Percentiles rank a stretch among this genome's conserved stretches.
Evolutionary conservation across 2,113 vertebrate genomes (phyloP).

Genomic region (Thomomys bottae): DNA sequence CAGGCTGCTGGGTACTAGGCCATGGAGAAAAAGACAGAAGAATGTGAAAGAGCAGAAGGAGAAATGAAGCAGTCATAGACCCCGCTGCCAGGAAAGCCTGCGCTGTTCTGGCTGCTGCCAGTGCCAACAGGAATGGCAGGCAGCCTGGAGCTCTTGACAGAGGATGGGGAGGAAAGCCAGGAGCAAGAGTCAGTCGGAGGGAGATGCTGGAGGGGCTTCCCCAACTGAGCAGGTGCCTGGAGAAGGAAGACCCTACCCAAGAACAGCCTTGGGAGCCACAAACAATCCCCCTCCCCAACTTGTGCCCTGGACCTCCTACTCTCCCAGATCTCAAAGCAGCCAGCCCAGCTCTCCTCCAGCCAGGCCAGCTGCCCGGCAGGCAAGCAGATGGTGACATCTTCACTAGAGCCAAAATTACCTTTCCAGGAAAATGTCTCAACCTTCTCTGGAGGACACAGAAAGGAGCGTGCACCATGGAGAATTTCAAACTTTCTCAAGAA

Average conservation of each 20-base stretch:
- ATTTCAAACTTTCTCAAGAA: neutral
- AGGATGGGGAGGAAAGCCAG: neutral
- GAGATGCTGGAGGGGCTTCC: neutral
- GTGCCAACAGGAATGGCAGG: neutral
- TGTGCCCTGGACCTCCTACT: neutral
- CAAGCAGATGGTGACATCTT: neutral
- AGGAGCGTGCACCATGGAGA: neutral
- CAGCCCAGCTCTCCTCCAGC: neutral
- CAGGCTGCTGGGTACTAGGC: neutral
- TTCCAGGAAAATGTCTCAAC: slow-evolving; percentile 65
- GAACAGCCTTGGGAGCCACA: neutral
- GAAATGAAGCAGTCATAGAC: slow-evolving; percentile 24
- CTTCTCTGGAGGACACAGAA: slow-evolving; percentile 60
- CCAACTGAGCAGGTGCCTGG: rapidly evolving
- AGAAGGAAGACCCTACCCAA: neutral
- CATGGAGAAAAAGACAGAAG: neutral
- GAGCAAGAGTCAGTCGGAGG: neutral
- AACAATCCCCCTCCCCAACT: neutral
- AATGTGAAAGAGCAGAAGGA: neutral
- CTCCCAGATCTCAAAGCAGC: neutral
- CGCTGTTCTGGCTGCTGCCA: neutral
- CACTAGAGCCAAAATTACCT: slow-evolving; percentile 54
- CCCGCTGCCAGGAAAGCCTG: neutral
- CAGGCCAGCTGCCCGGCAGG: slow-evolving; percentile 27
- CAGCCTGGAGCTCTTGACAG: neutral